Percentiles rank a stretch among this genome's conserved stretches.
These are phyloP conservation scores for Eclectus roratus DNA, from an alignment of 2,113 vertebrate genomes.

Conservation along the genomic window DNA sequence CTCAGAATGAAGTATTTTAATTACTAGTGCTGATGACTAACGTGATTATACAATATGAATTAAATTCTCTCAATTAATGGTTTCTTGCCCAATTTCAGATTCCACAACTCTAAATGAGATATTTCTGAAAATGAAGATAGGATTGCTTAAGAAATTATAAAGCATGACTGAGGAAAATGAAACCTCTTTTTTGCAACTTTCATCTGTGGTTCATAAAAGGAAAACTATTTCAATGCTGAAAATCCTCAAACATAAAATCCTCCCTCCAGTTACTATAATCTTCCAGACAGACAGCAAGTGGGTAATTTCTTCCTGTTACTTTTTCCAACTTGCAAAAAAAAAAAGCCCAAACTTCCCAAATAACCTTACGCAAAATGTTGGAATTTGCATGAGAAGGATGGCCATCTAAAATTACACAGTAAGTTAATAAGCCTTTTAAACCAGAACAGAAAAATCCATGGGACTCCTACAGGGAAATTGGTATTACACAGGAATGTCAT, in stretches of 20 bases:
- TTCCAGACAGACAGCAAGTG: not conserved
- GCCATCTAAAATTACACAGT: conserved; percentile 53
- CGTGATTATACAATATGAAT: not conserved
- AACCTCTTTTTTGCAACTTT: conserved; percentile 25
- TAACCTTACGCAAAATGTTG: not conserved
- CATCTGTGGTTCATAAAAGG: conserved; percentile 30
- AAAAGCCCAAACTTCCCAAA: not conserved
- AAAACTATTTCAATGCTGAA: conserved; percentile 20
- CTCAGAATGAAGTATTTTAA: not conserved
- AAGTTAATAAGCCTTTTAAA: conserved; percentile 50
- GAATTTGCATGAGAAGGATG: conserved; percentile 15
- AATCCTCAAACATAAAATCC: conserved; percentile 2
- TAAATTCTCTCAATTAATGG: not conserved
- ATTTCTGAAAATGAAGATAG: conserved; percentile 28
- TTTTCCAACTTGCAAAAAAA: conserved; percentile 8
- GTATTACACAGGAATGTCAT: conserved; percentile 39
- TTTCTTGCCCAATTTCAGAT: not conserved
- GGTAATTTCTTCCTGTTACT: not conserved
- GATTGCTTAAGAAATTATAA: not conserved
- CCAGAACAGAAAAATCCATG: conserved; percentile 47
- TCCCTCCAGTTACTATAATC: not conserved
- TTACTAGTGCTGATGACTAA: not conserved
- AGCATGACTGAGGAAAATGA: not conserved
- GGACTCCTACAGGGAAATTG: conserved; percentile 20
- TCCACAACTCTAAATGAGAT: not conserved